Conservation (phyloP, 2,797 vertebrate species). For the Poecilia wingei region DNA sequence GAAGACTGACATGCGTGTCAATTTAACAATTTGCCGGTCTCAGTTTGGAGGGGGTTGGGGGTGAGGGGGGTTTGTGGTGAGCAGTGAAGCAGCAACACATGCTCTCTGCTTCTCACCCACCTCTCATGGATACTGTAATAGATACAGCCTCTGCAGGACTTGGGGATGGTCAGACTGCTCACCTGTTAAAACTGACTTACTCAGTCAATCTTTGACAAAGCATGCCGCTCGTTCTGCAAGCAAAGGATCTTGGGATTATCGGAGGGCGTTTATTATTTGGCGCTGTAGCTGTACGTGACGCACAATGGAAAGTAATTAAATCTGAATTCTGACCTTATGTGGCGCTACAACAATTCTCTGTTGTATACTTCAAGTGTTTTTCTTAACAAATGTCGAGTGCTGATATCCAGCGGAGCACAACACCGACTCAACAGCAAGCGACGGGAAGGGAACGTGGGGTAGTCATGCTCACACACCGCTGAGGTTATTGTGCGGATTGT, state of each 20-base stretch:
- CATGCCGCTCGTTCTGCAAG: slow-evolving; percentile 9
- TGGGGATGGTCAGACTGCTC: slow-evolving; percentile 53
- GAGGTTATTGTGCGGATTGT: slow-evolving; percentile 70
- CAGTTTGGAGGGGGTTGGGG: slow-evolving; percentile 48
- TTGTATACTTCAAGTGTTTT: slow-evolving; percentile 38
- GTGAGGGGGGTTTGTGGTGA: too few species aligned
- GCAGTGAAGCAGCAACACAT: slow-evolving; percentile 61
- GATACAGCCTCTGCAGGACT: slow-evolving; percentile 70
- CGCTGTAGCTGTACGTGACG: background rate
- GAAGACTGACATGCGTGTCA: slow-evolving; percentile 70
- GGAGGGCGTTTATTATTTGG: slow-evolving; percentile 10
- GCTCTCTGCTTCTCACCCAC: slow-evolving; percentile 63
- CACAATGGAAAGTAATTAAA: slow-evolving; percentile 61
- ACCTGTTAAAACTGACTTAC: slow-evolving; percentile 65
- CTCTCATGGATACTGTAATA: slow-evolving; percentile 72
- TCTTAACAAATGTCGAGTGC: slow-evolving; percentile 57
- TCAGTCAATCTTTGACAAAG: slow-evolving; percentile 45
- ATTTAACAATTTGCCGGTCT: slow-evolving; percentile 73
- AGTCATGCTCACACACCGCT: slow-evolving; percentile 56
- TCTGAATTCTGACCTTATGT: slow-evolving; percentile 59
- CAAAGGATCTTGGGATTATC: slow-evolving; percentile 24
- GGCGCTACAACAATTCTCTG: slow-evolving; percentile 46
- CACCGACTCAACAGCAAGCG: slow-evolving; percentile 58
- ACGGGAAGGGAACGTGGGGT: slow-evolving; percentile 55
- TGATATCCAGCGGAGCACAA: slow-evolving; percentile 55